A percentile compares a stretch with the other conserved stretches of the same genome.
Evolutionary conservation across 2,888 invertebrate genomes (phyloP).

Genomic region (Bellardia bayeri): DNA sequence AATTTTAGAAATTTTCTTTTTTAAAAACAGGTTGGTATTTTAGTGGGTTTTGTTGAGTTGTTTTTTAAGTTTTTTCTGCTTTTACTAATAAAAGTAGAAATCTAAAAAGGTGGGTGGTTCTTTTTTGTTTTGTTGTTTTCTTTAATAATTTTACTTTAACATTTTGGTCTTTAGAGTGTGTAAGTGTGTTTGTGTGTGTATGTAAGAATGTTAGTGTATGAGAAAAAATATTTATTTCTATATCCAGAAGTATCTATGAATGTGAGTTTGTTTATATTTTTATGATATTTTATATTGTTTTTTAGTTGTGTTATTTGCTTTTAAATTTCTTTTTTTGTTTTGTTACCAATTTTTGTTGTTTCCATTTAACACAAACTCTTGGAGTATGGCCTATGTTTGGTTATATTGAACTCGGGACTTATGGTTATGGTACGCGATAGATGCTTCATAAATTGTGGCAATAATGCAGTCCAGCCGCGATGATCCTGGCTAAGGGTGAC

Average conservation of each 20-base stretch:
- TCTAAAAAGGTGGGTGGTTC: constrained; percentile 73
- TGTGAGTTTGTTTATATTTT: constrained; percentile 50
- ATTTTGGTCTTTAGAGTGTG: constrained; percentile 46
- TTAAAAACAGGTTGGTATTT: constrained; percentile 64
- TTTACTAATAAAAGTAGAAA: constrained; percentile 61
- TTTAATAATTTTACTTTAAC: constrained; percentile 32
- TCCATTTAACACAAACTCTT: constrained; percentile 70
- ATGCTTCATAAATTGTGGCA: constrained; percentile 82
- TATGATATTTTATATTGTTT: constrained; percentile 51
- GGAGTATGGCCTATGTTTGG: constrained; percentile 81
- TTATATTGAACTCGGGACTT: constrained; percentile 82
- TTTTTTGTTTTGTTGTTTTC: constrained; percentile 30
- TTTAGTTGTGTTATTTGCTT: constrained; percentile 26
- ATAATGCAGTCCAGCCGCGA: constrained; percentile 81
- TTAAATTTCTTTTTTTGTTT: constrained; percentile 14
- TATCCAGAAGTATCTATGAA: constrained; percentile 58
- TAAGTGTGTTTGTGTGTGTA: constrained; percentile 14
- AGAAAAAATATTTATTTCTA: constrained; percentile 46
- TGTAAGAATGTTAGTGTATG: not conserved
- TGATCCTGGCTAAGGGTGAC: constrained; percentile 82
- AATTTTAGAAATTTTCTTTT: constrained; percentile 36
- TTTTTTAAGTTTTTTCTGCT: constrained; percentile 48
- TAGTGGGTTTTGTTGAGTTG: constrained; percentile 67
- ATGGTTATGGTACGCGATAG: constrained; percentile 82
- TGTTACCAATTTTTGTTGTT: constrained; percentile 11